Evolutionary conservation across 2,888 invertebrate species (phyloP).

Genomic region (Pelosia muscerda): DNA sequence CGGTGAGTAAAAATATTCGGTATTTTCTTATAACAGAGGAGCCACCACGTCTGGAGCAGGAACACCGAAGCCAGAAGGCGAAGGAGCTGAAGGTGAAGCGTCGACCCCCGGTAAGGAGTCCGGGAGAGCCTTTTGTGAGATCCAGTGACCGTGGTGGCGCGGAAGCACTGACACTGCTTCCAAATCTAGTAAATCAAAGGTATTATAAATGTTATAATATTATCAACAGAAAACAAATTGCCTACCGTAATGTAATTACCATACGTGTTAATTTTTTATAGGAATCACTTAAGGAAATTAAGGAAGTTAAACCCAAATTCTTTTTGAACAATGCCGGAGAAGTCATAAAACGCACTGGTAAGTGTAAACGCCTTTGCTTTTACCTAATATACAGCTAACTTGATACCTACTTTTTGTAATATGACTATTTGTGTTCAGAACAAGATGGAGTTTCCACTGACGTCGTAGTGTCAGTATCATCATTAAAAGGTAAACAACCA

Average conservation of each 20-base stretch:
- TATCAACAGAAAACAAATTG: not conserved
- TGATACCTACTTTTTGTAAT: not conserved
- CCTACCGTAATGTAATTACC: not conserved
- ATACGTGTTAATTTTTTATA: constrained; percentile 36
- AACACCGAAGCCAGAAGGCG: constrained; percentile 76
- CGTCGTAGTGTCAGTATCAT: constrained; percentile 79
- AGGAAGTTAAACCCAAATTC: constrained; percentile 81
- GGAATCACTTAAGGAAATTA: constrained; percentile 82
- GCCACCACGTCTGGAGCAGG: constrained; percentile 70
- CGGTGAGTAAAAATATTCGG: not conserved
- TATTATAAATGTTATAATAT: constrained; percentile 34
- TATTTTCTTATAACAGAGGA: constrained; percentile 57
- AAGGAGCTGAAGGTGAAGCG: constrained; percentile 68
- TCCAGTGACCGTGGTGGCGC: constrained; percentile 88
- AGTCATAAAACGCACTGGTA: constrained; percentile 82
- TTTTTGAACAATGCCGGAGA: constrained; percentile 85
- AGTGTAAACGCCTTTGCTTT: constrained; percentile 30
- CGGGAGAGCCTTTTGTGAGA: constrained; percentile 85
- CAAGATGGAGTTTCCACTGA: constrained; percentile 77
- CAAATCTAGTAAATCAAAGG: constrained; percentile 85
- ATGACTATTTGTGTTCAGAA: constrained; percentile 59
- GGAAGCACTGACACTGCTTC: constrained; percentile 86
- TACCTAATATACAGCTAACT: not conserved
- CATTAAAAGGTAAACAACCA: constrained; percentile 83
- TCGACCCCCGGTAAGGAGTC: constrained; percentile 82